Base-by-base conservation (phyloP, 2,888 invertebrate species). In the Rugalucina vietnamica region DNA sequence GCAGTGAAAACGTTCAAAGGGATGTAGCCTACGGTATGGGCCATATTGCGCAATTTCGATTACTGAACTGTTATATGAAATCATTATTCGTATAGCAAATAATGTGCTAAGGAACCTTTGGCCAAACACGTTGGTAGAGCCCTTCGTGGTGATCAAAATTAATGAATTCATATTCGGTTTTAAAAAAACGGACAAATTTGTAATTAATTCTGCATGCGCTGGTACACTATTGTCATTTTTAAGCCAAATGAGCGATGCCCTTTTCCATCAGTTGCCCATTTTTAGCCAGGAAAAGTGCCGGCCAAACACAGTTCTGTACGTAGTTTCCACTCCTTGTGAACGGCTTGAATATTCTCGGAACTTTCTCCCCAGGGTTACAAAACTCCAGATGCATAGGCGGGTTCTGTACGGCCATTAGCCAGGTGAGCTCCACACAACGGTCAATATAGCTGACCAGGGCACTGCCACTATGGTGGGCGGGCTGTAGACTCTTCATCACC, bases 271-370 rank as follows among this genome's bases (percentile, higher is more conserved):
- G 57, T 24, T 79, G 77, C 1, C 88, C 85, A 43, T 85, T 76
- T 76, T 84, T 85, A 57, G 77, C 70, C 29, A 84, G 54, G 43
- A 80, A 84, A 49, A 88, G 74, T 0, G 85, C 85, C 4, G 88
- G 88, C 85, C 85, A 88, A 21, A 88, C 85, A 50, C 88, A 88
- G 60, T 80, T 79, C 57, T 85, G 85, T 5, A 88, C 85, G 10
- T 49, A 29, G 21, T 79, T 84, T n/a, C 88, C 88, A 37, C 37
- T 80, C n/a, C 81, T 79, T 18, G 88, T 85, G 32, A 85, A 85
- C n/a, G 88, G 82, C 65, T 77, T 54, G 76, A 80, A 88, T 2
- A 80, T 32, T 14, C 76, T 57, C 1, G 80, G 57, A 18, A 29
- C 39, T 49, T 80, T 36, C n/a, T 88, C 88, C 8, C 82, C 85